Conservation (phyloP, 2,113 vertebrate genomes). For the Felis catus region F.catus_Fca126_mat1.0 CM031421.1:27496501-27497000, state of each 20-base stretch:
- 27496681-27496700: background rate
- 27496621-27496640: background rate
- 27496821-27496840: conserved; percentile 37
- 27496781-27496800: conserved; percentile 56
- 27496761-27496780: conserved; percentile 48
- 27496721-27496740: background rate
- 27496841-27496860: conserved; percentile 44
- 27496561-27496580: background rate
- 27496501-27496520: no score
- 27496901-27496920: background rate
- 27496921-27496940: rapidly evolving
- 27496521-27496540: background rate
- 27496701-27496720: conserved; percentile 19
- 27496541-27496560: background rate
- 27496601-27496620: background rate
- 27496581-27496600: rapidly evolving
- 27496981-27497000: conserved; percentile 6
- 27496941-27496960: conserved; percentile 44
- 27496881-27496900: background rate
- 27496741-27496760: conserved; percentile 72
- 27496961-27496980: conserved; percentile 31
- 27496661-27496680: background rate
- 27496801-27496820: conserved; percentile 36
- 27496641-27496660: conserved; percentile 49
- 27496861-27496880: background rate